Base-by-base conservation (phyloP, 2,888 invertebrate genomes). In the Epinotia demarniana region DNA sequence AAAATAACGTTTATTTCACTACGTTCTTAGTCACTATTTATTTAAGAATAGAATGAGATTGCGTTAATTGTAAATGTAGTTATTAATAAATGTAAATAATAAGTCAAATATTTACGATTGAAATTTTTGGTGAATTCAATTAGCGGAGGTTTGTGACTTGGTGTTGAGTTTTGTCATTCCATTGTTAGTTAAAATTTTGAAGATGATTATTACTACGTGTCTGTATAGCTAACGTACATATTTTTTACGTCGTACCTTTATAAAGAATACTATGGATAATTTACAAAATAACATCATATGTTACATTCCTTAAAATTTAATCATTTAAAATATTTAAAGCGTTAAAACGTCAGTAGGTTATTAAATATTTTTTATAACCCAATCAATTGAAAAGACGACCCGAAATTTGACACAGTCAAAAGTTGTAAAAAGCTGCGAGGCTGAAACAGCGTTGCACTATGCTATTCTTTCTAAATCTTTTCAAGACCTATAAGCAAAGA, bases 401-500 rank as follows among this genome's bases (percentile, higher is more conserved):
- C 18, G 19, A n/a, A n/a, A 39, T 16, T 58, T 27, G 23, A 27
- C 23, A 27, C 23, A 27, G 3, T 27, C 23, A 27, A 3, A 27
- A 27, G 23, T 27, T 27, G 23, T 27, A 27, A 27, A 27, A 27
- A 2, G 23, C 23, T 23, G 23, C 2, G 2, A 23, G 23, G 23
- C 23, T 27, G 23, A 27, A 27, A 27, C 23, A 27, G 23, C 23
- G 23, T 27, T 27, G 23, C 23, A 27, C 23, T 27, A 27, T 27
- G 3, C 23, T 27, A 27, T 27, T 27, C 23, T 46, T n/a, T 23
- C 46, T 46, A 60, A 69, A 69, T 46, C 46, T 46, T 57, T 69
- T 60, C 5, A 66, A 71, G 53, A 18, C 39, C 58, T 49, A 23
- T 27, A 33, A 49, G 63, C 53, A 49, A 49, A 55, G 70, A 71